Evolutionary conservation across 2,113 vertebrate species (phyloP).

Genomic region (Esox niger): DNA sequence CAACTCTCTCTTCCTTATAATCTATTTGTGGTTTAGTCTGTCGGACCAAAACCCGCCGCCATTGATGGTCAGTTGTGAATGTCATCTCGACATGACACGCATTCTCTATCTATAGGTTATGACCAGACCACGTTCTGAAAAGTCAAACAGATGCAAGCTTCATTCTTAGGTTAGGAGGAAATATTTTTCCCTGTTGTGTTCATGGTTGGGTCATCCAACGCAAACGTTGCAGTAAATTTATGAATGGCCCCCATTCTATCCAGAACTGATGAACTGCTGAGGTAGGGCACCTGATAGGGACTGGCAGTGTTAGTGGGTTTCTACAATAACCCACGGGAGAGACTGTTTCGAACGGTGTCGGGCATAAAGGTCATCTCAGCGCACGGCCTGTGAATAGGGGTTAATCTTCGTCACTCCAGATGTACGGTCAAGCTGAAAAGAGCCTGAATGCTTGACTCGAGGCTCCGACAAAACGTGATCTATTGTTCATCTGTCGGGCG

Average conservation of each 20-base stretch:
- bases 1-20: neutral
- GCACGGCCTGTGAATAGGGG: slow-evolving; percentile 43
- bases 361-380: slow-evolving; percentile 51
- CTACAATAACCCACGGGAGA: slow-evolving; percentile 39
- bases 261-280: slow-evolving; percentile 8
- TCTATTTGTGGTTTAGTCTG: neutral
- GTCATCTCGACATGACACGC: neutral
- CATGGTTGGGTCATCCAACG: neutral
- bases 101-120: neutral
- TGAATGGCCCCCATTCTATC: slow-evolving; percentile 19
- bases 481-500: slow-evolving; percentile 73
- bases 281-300: slow-evolving; percentile 11
- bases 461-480: slow-evolving; percentile 64
- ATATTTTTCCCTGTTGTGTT: neutral
- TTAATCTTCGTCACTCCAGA: slow-evolving; percentile 65
- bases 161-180: too few species aligned
- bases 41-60: neutral
- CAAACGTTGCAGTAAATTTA: neutral
- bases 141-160: too few species aligned
- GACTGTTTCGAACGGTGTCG: slow-evolving; percentile 38
- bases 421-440: slow-evolving; percentile 54
- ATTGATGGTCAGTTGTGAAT: neutral
- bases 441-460: slow-evolving; percentile 40
- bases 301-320: slow-evolving; percentile 25
- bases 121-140: neutral